Evolutionary conservation across 2,888 invertebrate genomes (phyloP), one percentile per base, ranked within the genome.

Genomic region (Geophilus truncorum): DNA sequence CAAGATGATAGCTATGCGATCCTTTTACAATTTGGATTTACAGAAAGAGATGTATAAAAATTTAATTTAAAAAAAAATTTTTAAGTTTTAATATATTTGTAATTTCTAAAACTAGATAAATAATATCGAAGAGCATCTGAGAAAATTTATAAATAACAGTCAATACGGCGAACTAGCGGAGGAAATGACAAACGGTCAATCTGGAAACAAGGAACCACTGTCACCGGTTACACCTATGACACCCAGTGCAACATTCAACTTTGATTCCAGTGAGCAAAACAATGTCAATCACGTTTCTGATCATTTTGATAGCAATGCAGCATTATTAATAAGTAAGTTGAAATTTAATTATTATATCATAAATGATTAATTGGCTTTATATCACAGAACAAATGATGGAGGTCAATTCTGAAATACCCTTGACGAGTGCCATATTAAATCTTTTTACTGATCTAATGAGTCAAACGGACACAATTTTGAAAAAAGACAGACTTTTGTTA

Each of bases 371-470:
- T n/a, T n/a, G 10, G 12, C 10, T 25, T 25, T 6, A 28, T 32
- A 18, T 76, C 28, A 7, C 28, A 78, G 78, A 40, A 25, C 40
- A 45, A 28, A 78, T 78, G 78, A 15, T 18, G 23, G 36, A n/a
- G 12, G 25, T 80, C 18, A 79, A 81, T 30, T 36, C 75, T 9
- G 80, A 81, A 51, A 51, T 82, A 28, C 81, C 82, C 18, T 79
- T 82, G 30, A 78, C 81, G n/a, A 81, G 79, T 51, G 21, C 79
- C 5, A 32, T 82, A 36, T 28, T 82, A 45, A 81, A 82, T 77
- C 78, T 82, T 45, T 70, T 40, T 21, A 76, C 79, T 23, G 82
- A 82, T 78, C 0, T 28, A 1, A 78, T 78, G 34, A 28, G 12
- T 25, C 9, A 78, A 21, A 40, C 34, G 28, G 45, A 78, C 21